A percentile compares a stretch with the other conserved stretches of the same genome.
Conservation (phyloP, 2,888 invertebrate genomes). For the Papilio demoleus region DNA sequence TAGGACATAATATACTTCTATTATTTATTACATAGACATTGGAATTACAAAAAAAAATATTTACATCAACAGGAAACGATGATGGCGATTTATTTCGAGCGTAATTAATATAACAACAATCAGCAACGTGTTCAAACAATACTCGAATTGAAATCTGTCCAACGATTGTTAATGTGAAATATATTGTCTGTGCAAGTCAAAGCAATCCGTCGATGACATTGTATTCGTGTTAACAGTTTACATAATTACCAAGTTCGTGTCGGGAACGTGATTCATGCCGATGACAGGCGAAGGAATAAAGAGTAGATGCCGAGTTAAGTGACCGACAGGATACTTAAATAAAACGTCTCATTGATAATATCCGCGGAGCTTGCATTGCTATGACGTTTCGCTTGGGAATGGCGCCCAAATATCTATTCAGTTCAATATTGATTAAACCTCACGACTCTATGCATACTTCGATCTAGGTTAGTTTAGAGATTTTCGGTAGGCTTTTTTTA, state of each 20-base stretch:
- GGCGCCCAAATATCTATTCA: background rate
- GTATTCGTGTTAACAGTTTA: constrained; percentile 27
- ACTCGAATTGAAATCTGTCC: background rate
- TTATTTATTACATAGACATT: background rate
- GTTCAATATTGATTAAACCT: too few relatives aligned
- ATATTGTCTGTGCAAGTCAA: constrained; percentile 18
- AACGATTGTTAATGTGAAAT: constrained; percentile 8
- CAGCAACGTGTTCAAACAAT: background rate
- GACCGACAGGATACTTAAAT: constrained; percentile 41
- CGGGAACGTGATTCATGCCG: constrained; percentile 34
- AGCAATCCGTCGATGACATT: constrained; percentile 10
- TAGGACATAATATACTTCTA: too few relatives aligned
- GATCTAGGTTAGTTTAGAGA: too few relatives aligned
- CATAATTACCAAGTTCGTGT: constrained; percentile 36
- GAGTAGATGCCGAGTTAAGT: constrained; percentile 38
- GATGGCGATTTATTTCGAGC: background rate
- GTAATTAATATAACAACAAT: constrained; percentile 16
- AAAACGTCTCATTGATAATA: constrained; percentile 36
- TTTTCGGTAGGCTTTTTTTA: too few relatives aligned
- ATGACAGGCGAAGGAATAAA: constrained; percentile 35
- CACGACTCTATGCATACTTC: too few relatives aligned
- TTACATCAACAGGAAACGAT: background rate
- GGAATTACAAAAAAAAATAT: background rate
- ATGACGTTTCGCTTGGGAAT: constrained; percentile 14
- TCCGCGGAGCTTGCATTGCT: constrained; percentile 28